phyloP scores from a whole-genome alignment of 2,888 invertebrate genomes.

The Hanleya hanleyi region DNA sequence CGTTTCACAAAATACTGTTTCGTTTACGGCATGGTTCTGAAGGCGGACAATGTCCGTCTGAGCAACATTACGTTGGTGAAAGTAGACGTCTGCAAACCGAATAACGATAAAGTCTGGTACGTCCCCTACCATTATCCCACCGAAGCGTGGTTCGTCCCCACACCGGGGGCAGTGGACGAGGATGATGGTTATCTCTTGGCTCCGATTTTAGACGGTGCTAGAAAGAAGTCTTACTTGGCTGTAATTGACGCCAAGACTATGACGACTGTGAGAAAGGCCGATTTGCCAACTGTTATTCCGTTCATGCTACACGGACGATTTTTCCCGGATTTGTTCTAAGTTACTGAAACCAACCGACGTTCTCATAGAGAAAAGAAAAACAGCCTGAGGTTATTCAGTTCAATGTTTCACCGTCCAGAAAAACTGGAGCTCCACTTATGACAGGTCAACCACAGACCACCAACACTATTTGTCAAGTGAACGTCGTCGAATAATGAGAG shows the following conservation, averaged over 20 bases:
- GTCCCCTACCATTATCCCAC: slow-evolving; percentile 53
- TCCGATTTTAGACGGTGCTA: slow-evolving; percentile 58
- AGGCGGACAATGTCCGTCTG: slow-evolving; percentile 50
- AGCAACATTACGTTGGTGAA: slow-evolving; percentile 61
- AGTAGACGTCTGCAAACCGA: slow-evolving; percentile 57
- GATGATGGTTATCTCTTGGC: slow-evolving; percentile 67
- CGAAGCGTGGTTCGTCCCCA: slow-evolving; percentile 65
- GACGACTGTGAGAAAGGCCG: slow-evolving; percentile 48
- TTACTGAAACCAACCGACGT: no score
- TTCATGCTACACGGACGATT: slow-evolving; percentile 67
- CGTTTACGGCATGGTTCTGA: slow-evolving; percentile 63
- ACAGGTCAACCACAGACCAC: no score
- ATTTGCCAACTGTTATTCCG: slow-evolving; percentile 61
- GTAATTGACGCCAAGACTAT: slow-evolving; percentile 61
- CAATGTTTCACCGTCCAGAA: no score
- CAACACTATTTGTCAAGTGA: no score
- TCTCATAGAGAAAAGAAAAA: no score
- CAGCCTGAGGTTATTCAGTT: no score
- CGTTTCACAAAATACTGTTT: slow-evolving; percentile 58
- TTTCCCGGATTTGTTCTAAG: no score
- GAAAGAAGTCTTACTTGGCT: slow-evolving; percentile 51
- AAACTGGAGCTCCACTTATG: no score
- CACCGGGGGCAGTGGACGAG: slow-evolving; percentile 48
- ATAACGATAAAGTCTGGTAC: slow-evolving; percentile 48
- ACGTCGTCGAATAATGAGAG: no score